Evolutionary conservation across 2,113 vertebrate genomes (phyloP).

Genomic region (Ailurus styani): DNA sequence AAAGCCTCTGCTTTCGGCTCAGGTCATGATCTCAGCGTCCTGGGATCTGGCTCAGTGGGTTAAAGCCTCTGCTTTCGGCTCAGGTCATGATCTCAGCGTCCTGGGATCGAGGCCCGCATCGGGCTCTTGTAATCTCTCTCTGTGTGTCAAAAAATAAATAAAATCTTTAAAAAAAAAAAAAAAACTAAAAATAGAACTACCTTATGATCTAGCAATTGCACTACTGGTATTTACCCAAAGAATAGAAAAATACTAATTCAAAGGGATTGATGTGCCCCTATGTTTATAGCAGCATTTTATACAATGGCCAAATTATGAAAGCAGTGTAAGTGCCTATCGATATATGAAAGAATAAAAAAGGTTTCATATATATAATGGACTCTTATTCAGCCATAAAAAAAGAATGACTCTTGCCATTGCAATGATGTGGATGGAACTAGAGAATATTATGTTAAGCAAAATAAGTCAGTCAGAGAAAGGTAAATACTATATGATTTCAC

Average conservation of each 20-base stretch:
- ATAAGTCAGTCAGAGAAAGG: background rate
- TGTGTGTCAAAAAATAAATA: too few species aligned
- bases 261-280: background rate
- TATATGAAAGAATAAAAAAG: background rate
- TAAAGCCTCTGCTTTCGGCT: too few species aligned
- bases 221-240: background rate
- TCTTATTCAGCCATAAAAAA: background rate
- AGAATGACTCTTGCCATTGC: background rate
- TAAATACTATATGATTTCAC: background rate
- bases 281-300: background rate
- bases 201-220: background rate
- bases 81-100: too few species aligned
- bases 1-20: too few species aligned
- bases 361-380: background rate
- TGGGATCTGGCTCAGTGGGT: too few species aligned
- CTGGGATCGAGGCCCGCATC: too few species aligned
- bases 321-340: background rate
- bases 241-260: background rate
- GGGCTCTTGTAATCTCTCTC: too few species aligned
- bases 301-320: background rate
- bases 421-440: background rate
- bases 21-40: too few species aligned
- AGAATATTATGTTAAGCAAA: background rate
- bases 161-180: too few species aligned
- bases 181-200: background rate